Evolutionary conservation across 2,113 vertebrate species (phyloP).

Genomic region (Cyanoderma ruficeps): DNA sequence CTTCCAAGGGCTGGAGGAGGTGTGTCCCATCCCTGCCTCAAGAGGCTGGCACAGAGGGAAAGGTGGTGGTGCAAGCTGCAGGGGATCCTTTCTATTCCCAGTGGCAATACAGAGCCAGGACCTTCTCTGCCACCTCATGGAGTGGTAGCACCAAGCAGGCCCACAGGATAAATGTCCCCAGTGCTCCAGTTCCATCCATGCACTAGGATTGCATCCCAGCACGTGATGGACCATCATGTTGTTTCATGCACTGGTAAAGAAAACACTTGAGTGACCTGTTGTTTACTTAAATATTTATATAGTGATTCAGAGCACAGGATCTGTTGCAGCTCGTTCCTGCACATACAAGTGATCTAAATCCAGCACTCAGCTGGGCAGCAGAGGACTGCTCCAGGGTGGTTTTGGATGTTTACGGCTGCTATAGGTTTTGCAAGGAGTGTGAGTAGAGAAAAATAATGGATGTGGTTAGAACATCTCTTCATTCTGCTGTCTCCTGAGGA

Average conservation of each 20-base stretch:
- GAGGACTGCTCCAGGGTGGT: background rate
- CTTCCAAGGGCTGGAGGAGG: background rate
- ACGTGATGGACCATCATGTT: accelerated
- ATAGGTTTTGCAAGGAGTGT: background rate
- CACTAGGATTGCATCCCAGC: background rate
- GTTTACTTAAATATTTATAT: constrained; percentile 21
- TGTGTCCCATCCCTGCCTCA: background rate
- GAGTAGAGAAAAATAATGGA: constrained; percentile 15
- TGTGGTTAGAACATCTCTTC: constrained; percentile 32
- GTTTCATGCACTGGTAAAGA: background rate
- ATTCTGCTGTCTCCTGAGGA: constrained; percentile 6
- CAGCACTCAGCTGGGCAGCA: background rate
- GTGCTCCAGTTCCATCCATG: accelerated
- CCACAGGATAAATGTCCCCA: background rate
- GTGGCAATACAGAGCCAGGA: background rate
- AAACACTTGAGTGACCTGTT: background rate
- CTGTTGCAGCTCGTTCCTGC: background rate
- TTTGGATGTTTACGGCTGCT: background rate
- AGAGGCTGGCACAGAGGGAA: background rate
- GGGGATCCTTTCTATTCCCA: background rate
- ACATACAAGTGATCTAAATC: background rate
- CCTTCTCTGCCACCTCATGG: background rate
- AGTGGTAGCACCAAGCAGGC: background rate
- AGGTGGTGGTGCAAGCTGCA: background rate
- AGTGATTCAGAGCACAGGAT: background rate